Evolutionary conservation across 2,113 vertebrate species (phyloP).

Genomic region (Oreocharis arfaki): DNA sequence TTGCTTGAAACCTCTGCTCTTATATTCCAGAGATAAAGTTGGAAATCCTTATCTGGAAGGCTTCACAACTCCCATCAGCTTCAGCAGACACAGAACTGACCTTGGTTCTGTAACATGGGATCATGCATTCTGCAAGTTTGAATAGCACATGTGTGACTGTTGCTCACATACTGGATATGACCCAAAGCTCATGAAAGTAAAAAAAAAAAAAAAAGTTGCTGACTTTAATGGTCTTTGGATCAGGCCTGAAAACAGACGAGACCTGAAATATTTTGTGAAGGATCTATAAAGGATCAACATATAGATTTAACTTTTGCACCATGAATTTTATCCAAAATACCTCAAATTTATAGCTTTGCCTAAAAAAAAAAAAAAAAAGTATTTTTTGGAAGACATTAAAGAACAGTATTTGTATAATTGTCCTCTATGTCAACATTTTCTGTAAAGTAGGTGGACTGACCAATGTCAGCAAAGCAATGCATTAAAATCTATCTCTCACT

Average conservation of each 20-base stretch:
- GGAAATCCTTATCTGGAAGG: not conserved
- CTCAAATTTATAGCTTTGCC: not conserved
- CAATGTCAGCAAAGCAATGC: conserved; percentile 48
- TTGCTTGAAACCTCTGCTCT: not conserved
- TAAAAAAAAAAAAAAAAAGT: not conserved
- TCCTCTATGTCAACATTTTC: not conserved
- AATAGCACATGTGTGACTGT: not conserved
- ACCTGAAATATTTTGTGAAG: not conserved
- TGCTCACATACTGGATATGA: not conserved
- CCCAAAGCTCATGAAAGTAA: not conserved
- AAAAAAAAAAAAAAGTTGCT: not conserved
- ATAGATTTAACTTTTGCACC: not conserved
- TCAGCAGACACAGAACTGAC: not conserved
- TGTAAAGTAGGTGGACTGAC: conserved; percentile 19
- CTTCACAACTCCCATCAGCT: not conserved
- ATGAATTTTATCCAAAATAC: not conserved
- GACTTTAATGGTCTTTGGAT: not conserved
- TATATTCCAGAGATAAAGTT: not conserved
- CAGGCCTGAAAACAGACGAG: not conserved
- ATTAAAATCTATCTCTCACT: conserved; percentile 55
- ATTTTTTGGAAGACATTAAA: not conserved
- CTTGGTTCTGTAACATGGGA: not conserved
- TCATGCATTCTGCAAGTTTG: not conserved
- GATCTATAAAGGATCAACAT: not conserved
- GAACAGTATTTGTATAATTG: not conserved